phyloP scores from a whole-genome alignment of 1,140 invertebrate genomes.

The Dreissena polymorpha region DNA sequence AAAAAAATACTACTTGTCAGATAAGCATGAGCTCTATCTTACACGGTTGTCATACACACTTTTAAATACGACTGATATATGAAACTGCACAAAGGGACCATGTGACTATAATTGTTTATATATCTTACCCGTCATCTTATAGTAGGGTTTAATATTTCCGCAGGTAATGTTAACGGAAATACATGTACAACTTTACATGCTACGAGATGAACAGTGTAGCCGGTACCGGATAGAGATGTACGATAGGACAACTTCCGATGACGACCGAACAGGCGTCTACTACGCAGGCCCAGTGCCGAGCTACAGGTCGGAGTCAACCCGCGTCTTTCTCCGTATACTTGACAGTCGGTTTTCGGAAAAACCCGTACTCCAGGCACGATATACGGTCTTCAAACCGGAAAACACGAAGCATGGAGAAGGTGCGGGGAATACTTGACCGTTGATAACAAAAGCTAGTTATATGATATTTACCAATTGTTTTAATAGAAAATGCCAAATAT shows the following conservation, averaged over 20 bases:
- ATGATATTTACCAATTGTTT: too few species aligned
- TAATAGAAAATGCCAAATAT: too few species aligned
- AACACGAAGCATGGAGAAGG: conserved; percentile 1
- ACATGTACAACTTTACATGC: conserved; percentile 25
- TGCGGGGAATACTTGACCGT: too few species aligned
- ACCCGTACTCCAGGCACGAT: conserved; percentile 32
- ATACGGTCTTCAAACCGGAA: conserved; percentile 38
- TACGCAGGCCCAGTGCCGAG: conserved; percentile 33
- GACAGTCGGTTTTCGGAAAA: conserved; percentile 41
- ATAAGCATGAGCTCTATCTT: too few species aligned
- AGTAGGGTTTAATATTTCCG: not conserved
- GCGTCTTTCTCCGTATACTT: conserved; percentile 40
- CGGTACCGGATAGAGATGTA: conserved; percentile 44
- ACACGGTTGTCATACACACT: too few species aligned
- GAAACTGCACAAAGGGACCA: too few species aligned
- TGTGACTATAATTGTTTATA: too few species aligned
- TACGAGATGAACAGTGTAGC: conserved; percentile 30
- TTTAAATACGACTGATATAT: too few species aligned
- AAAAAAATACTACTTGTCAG: too few species aligned
- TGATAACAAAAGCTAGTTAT: too few species aligned
- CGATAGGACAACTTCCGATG: conserved; percentile 28
- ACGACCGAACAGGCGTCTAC: conserved; percentile 35
- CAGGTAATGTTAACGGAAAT: conserved; percentile 47
- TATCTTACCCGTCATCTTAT: too few species aligned
- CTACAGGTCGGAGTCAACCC: conserved; percentile 41